A percentile compares a stretch with the other conserved stretches of the same genome.
These are phyloP conservation scores for Gopherus flavomarginatus DNA, from an alignment of 2,113 vertebrate species.

Conservation along the genomic window DNA sequence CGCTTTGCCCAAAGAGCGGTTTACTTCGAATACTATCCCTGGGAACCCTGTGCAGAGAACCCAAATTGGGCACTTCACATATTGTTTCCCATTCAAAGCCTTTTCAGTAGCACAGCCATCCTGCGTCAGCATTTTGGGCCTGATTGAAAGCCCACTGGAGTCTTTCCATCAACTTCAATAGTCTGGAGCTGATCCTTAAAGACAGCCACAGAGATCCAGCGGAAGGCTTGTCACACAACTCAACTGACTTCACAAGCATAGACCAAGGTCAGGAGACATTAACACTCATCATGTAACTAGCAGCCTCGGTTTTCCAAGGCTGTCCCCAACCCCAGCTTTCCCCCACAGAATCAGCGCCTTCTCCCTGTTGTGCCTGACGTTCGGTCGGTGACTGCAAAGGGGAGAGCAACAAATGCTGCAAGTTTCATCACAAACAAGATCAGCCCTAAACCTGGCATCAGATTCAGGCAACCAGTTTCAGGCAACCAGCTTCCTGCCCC, in stretches of 20 bases:
- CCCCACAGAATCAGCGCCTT: neutral
- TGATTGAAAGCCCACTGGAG: neutral
- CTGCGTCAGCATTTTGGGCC: neutral
- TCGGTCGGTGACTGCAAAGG: neutral
- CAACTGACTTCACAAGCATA: neutral
- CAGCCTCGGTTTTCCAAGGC: fast-evolving
- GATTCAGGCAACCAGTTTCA: fast-evolving
- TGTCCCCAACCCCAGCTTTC: neutral
- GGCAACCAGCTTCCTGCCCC: fast-evolving
- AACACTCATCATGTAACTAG: fast-evolving
- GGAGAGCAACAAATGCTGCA: neutral
- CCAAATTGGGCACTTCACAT: neutral
- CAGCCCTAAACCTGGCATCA: too few relatives aligned
- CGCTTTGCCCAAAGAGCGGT: fast-evolving
- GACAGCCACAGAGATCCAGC: neutral
- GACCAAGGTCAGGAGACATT: neutral
- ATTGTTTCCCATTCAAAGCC: neutral
- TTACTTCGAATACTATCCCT: fast-evolving
- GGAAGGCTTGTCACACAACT: neutral
- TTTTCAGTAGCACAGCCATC: fast-evolving
- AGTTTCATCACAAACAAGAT: neutral
- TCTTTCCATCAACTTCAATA: fast-evolving
- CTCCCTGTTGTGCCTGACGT: neutral
- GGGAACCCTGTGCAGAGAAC: neutral
- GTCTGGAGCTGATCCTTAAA: fast-evolving